Evolutionary conservation across 2,888 invertebrate species (phyloP).

Genomic region (Cataglyphis cursor): DNA sequence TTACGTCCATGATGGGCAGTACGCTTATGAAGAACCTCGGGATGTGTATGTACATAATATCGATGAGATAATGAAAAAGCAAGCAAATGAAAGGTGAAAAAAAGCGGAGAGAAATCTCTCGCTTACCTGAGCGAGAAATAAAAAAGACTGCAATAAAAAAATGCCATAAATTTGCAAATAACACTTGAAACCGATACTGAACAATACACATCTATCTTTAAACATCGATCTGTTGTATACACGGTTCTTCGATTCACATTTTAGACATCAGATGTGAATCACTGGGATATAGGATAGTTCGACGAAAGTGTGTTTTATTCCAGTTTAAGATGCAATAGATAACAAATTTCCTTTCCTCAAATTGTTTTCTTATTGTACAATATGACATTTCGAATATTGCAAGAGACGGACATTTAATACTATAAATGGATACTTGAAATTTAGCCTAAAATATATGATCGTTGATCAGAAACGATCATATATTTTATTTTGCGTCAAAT

Average conservation of each 20-base stretch:
- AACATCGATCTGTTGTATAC: not conserved
- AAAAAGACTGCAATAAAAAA: not conserved
- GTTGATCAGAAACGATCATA: not conserved
- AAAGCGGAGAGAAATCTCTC: not conserved
- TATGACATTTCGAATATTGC: not conserved
- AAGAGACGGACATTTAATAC: not conserved
- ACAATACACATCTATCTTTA: not conserved
- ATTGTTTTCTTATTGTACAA: not conserved
- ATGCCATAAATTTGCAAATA: not conserved
- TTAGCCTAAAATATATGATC: slow-evolving; percentile 2
- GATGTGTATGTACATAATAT: not conserved
- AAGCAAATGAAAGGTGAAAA: not conserved
- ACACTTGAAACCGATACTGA: not conserved
- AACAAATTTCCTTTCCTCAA: not conserved
- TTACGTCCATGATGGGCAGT: not conserved
- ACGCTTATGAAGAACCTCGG: slow-evolving; percentile 19
- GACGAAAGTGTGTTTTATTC: not conserved
- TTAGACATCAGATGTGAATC: not conserved
- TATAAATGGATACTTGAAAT: not conserved
- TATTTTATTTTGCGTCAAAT: not conserved
- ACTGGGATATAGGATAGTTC: not conserved
- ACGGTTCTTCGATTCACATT: not conserved
- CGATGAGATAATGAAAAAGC: not conserved
- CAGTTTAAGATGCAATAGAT: not conserved
- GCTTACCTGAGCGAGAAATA: not conserved